Evolutionary conservation across 2,113 vertebrate species (phyloP).

Genomic region (Mustelus asterias): DNA sequence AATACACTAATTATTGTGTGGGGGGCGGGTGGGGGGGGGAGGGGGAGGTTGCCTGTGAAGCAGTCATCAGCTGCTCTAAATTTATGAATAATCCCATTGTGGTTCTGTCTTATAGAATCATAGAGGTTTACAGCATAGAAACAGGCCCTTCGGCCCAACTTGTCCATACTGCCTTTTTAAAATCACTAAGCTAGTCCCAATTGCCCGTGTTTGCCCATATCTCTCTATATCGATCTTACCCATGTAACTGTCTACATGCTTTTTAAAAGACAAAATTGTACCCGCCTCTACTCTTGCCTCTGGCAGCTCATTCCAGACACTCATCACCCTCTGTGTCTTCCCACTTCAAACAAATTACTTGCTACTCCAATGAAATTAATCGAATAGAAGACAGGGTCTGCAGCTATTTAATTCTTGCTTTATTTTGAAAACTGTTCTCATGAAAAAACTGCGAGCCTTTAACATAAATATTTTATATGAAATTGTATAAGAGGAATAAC

Average conservation of each 20-base stretch:
- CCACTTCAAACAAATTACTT: neutral
- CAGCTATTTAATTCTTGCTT: neutral
- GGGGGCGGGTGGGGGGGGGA: no score
- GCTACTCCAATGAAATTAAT: neutral
- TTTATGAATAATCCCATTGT: neutral
- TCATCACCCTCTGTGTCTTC: neutral
- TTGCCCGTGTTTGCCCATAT: no score
- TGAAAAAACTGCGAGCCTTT: neutral
- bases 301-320: no score
- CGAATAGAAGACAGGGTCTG: neutral
- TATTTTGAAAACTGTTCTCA: neutral
- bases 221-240: no score
- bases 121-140: no score
- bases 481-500: neutral
- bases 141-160: no score
- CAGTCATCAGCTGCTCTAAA: neutral
- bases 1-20: neutral
- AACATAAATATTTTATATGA: neutral
- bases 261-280: no score
- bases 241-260: no score
- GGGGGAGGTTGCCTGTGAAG: neutral
- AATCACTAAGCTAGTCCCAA: no score
- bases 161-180: no score
- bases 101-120: neutral
- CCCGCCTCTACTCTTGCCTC: no score